phyloP scores from a whole-genome alignment of 2,888 invertebrate genomes.

The Pristionchus entomophagus region DNA sequence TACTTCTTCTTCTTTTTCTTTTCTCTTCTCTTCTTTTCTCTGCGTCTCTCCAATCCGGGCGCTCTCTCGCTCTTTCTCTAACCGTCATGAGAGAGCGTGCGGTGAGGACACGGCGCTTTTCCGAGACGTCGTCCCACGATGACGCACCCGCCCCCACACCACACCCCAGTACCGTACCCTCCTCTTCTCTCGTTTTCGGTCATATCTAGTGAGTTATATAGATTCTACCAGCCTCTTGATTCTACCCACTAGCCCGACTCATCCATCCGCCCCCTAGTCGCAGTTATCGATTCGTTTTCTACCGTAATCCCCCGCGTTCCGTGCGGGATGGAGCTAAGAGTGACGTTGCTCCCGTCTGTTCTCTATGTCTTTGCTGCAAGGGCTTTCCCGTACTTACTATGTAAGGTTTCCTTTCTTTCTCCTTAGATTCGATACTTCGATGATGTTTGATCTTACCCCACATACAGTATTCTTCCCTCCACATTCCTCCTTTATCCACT shows the following conservation, averaged over 20 bases:
- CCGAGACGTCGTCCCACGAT: slow-evolving; percentile 15
- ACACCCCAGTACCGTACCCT: neutral
- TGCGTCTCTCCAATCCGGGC: too few relatives aligned
- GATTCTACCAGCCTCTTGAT: too few relatives aligned
- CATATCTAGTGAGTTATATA: neutral
- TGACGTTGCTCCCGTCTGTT: slow-evolving; percentile 32
- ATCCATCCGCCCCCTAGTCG: too few relatives aligned
- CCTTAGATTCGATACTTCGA: slow-evolving; percentile 34
- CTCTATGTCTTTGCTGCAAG: slow-evolving; percentile 24
- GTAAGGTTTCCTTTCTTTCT: slow-evolving; percentile 52
- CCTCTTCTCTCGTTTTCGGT: neutral
- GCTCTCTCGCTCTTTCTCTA: neutral
- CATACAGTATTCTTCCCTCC: neutral
- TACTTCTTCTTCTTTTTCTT: neutral
- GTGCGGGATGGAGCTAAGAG: neutral
- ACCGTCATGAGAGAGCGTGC: neutral
- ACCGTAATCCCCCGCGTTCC: slow-evolving; percentile 48
- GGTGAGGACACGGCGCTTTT: neutral
- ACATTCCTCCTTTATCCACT: slow-evolving; percentile 40
- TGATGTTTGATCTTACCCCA: neutral
- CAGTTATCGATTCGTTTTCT: slow-evolving; percentile 38
- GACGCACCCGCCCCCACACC: neutral
- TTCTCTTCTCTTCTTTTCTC: neutral
- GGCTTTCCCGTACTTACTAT: slow-evolving; percentile 58
- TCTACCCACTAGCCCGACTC: too few relatives aligned